Evolutionary conservation across 2,888 invertebrate species (phyloP).

Genomic region (Eilema depressum): DNA sequence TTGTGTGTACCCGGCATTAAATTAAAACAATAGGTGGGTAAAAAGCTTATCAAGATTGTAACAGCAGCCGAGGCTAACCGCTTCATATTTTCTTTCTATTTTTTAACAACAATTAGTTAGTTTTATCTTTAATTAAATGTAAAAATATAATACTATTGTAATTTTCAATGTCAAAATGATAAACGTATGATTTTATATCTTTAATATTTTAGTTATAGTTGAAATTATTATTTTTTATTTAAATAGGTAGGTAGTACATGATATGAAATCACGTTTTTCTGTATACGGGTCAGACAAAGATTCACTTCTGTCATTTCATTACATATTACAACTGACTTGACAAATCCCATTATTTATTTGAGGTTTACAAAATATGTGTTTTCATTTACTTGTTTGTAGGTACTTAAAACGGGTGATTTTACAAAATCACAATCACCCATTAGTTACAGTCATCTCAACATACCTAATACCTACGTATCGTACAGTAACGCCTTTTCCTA

Average conservation of each 20-base stretch:
- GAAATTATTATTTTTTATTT: background rate
- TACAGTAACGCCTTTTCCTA: too few species aligned
- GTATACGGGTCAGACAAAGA: background rate
- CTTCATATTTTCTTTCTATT: background rate
- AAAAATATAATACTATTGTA: constrained; percentile 4
- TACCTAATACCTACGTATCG: too few species aligned
- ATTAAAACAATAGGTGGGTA: background rate
- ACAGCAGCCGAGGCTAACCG: background rate
- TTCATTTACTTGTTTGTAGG: too few species aligned
- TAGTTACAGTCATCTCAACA: too few species aligned
- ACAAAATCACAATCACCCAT: too few species aligned
- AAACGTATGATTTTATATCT: background rate
- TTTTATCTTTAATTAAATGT: constrained; percentile 4
- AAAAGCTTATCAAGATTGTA: background rate
- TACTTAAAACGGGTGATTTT: too few species aligned
- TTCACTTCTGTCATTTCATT: background rate
- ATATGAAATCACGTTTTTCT: background rate
- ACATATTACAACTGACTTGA: too few species aligned
- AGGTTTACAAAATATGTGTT: too few species aligned
- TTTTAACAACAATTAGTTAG: background rate
- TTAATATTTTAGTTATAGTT: background rate
- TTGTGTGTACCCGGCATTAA: constrained; percentile 1
- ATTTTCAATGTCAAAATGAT: constrained; percentile 1
- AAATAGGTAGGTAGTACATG: too few species aligned
- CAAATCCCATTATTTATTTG: too few species aligned